Evolutionary conservation across 2,797 vertebrate species (phyloP).

Genomic region (Huso huso): DNA sequence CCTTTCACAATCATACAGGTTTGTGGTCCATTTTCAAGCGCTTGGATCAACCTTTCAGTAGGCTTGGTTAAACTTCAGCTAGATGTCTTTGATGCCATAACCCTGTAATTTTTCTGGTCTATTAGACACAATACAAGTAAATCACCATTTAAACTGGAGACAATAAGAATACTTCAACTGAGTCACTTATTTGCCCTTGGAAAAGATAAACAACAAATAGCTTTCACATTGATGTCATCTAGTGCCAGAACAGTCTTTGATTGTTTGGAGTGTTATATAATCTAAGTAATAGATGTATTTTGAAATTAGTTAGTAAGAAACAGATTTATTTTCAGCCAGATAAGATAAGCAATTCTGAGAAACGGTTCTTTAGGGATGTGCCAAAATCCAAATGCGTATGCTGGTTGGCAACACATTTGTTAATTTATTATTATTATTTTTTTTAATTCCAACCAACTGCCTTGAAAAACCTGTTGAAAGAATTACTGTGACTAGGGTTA

Average conservation of each 20-base stretch:
- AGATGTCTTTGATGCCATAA: not conserved
- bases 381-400: too few species aligned
- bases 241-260: slow-evolving; percentile 5
- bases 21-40: not conserved
- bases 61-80: not conserved
- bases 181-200: slow-evolving; percentile 7
- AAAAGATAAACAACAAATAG: slow-evolving; percentile 17
- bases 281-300: too few species aligned
- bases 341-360: too few species aligned
- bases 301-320: too few species aligned
- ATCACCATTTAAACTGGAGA: slow-evolving; percentile 12
- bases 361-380: too few species aligned
- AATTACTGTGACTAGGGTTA: too few species aligned
- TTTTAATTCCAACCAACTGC: too few species aligned
- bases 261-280: slow-evolving; percentile 1
- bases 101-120: slow-evolving; percentile 21
- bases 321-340: too few species aligned
- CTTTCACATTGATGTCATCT: slow-evolving; percentile 9
- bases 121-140: slow-evolving; percentile 16
- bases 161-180: slow-evolving; percentile 9
- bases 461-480: too few species aligned
- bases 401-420: too few species aligned
- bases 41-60: slow-evolving; percentile 3
- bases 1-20: too few species aligned
- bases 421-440: too few species aligned